phyloP scores from a whole-genome alignment of 2,888 invertebrate genomes.

The Malthinus seriepunctatus region DNA sequence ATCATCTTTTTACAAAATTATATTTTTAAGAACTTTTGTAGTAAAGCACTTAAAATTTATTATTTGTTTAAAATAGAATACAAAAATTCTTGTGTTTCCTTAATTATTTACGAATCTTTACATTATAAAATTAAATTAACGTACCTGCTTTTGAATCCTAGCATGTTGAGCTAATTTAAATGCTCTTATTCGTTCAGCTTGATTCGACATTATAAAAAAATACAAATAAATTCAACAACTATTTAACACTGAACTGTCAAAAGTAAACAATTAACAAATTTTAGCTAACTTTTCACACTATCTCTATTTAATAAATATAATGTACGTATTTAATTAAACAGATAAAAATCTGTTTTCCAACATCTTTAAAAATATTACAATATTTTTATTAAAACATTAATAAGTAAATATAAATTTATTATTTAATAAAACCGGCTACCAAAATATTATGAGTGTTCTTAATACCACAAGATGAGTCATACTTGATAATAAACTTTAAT shows the following conservation, averaged over 20 bases:
- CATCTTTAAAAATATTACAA: conserved; percentile 1
- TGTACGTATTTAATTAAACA: not conserved
- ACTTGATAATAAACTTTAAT: conserved; percentile 23
- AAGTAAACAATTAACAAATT: conserved; percentile 23
- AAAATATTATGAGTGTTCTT: conserved; percentile 10
- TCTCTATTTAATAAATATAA: conserved; percentile 13
- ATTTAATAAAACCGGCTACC: conserved; percentile 9
- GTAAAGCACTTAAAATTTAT: no score
- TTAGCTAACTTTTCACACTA: conserved; percentile 21
- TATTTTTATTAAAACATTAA: not conserved
- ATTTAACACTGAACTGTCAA: conserved; percentile 19
- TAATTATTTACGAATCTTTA: no score
- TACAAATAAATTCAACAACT: conserved; percentile 12
- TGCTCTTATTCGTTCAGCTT: conserved; percentile 34
- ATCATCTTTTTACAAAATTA: no score
- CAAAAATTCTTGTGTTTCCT: no score
- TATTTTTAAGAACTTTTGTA: no score
- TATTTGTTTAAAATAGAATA: no score
- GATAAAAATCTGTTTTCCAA: not conserved
- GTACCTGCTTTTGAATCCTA: conserved; percentile 45
- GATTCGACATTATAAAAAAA: conserved; percentile 26
- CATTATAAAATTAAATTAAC: conserved; percentile 13
- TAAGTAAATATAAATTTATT: not conserved
- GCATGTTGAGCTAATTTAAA: conserved; percentile 40
- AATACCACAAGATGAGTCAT: conserved; percentile 23